Percentiles rank a stretch among this genome's conserved stretches.
phyloP scores from a whole-genome alignment of 2,888 invertebrate species.

The Lepeophtheirus nordmannii region DNA sequence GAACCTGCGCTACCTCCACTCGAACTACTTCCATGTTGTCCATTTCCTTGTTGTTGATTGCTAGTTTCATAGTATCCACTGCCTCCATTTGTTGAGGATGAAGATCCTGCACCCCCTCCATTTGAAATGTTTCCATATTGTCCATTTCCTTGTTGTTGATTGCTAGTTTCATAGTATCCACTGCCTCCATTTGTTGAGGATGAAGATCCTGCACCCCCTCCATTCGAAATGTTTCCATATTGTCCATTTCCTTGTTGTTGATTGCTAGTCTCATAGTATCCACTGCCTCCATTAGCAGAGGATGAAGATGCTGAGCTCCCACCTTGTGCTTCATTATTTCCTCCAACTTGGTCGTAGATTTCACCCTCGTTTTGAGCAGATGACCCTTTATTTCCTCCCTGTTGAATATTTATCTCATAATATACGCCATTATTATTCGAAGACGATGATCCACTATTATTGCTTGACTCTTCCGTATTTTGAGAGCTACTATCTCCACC shows the following conservation, averaged over 20 bases:
- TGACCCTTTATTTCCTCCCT: no score
- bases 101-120: not conserved
- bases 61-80: not conserved
- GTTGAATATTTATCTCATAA: no score
- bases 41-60: not conserved
- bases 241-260: not conserved
- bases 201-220: not conserved
- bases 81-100: not conserved
- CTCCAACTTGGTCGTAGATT: no score
- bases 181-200: not conserved
- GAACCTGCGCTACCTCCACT: not conserved
- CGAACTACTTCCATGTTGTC: conserved; percentile 7
- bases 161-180: not conserved
- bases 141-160: conserved; percentile 2
- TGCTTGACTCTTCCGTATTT: not conserved
- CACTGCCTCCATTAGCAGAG: not conserved
- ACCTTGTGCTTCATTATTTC: not conserved
- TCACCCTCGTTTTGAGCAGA: no score
- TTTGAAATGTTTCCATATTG: not conserved
- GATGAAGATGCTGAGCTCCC: not conserved
- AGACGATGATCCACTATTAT: not conserved
- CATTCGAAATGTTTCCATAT: not conserved
- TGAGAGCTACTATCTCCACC: not conserved
- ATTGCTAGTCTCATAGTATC: not conserved
- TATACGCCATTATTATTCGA: not conserved